phyloP scores from a whole-genome alignment of 2,888 invertebrate species.

The Vannuccia rotundouncinata region DNA sequence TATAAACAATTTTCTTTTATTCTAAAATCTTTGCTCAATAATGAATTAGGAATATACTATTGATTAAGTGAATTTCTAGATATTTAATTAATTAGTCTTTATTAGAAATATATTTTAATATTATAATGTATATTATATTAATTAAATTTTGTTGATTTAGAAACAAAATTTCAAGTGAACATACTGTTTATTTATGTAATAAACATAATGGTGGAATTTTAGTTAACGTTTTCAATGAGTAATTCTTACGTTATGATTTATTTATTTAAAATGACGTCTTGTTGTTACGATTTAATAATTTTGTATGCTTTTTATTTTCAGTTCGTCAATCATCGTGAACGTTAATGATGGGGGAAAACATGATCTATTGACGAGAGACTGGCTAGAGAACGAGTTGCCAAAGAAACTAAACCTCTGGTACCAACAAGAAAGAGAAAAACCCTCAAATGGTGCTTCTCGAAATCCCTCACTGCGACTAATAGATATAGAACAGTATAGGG shows the following conservation, averaged over 20 bases:
- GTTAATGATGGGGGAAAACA: not conserved
- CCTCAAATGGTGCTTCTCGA: not conserved
- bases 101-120: too few species aligned
- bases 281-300: not conserved
- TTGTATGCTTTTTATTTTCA: not conserved
- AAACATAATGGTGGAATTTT: too few species aligned
- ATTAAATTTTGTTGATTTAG: too few species aligned
- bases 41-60: too few species aligned
- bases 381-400: not conserved
- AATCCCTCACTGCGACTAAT: not conserved
- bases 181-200: too few species aligned
- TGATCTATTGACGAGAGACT: not conserved
- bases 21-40: too few species aligned
- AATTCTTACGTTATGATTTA: not conserved
- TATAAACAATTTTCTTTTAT: too few species aligned
- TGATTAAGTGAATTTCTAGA: too few species aligned
- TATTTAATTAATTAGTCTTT: too few species aligned
- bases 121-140: too few species aligned
- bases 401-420: conserved; percentile 30
- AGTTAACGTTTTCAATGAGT: not conserved
- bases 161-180: too few species aligned
- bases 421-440: not conserved
- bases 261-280: not conserved
- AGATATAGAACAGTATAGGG: conserved; percentile 27
- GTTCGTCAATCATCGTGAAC: not conserved